phyloP scores from a whole-genome alignment of 2,113 vertebrate species.

The Trematocara marginatum region DNA sequence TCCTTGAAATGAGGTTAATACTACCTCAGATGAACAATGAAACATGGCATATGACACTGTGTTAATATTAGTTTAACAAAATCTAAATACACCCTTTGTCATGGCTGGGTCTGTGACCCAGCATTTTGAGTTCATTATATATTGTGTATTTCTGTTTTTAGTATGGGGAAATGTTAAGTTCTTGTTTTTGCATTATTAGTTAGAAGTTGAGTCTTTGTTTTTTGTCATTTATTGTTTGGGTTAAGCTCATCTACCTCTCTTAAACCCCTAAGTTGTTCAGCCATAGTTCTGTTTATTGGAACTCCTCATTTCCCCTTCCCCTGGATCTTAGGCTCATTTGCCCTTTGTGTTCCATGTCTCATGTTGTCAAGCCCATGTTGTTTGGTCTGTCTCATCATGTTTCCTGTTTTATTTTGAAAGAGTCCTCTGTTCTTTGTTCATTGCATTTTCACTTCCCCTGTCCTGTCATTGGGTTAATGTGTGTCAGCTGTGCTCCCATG shows the following conservation, averaged over 20 bases:
- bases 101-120: background rate
- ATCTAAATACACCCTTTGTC: background rate
- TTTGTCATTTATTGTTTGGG: background rate
- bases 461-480: background rate
- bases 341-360: background rate
- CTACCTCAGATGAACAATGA: background rate
- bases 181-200: background rate
- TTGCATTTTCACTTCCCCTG: background rate
- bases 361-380: background rate
- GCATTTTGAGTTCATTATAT: background rate
- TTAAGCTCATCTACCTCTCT: background rate
- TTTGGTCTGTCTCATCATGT: background rate
- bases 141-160: background rate
- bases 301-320: background rate
- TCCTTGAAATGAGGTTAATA: background rate
- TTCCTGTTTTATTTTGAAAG: background rate
- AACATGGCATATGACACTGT: background rate
- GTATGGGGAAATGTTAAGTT: background rate
- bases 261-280: background rate
- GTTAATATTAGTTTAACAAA: background rate
- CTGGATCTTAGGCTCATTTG: fast-evolving
- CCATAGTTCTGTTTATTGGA: background rate
- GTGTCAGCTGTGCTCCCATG: background rate
- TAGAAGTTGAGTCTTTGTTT: background rate
- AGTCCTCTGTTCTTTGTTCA: background rate